Evolutionary conservation across 2,113 vertebrate species (phyloP).

Genomic region (Pterocles gutturalis): DNA sequence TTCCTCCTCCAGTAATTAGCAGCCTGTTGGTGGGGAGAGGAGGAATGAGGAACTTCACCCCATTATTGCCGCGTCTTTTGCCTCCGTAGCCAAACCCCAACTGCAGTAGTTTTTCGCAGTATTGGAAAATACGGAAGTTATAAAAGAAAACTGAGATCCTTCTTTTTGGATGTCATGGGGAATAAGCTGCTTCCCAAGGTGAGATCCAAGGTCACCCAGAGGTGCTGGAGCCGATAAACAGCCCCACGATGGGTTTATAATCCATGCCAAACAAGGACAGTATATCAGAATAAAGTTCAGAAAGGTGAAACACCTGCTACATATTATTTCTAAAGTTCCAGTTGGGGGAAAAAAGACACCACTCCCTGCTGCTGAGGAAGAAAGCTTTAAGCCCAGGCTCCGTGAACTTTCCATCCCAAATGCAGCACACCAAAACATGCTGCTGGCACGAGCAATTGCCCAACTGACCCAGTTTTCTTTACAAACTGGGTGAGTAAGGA

Average conservation of each 20-base stretch:
- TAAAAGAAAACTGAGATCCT: neutral
- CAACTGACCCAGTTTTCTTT: constrained; percentile 44
- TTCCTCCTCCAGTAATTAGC: neutral
- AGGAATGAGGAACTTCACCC: neutral
- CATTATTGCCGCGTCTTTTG: neutral
- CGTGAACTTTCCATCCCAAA: neutral
- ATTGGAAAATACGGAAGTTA: neutral
- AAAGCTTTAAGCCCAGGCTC: neutral
- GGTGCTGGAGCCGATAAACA: neutral
- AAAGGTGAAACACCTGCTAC: neutral
- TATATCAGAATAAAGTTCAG: neutral
- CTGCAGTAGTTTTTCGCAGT: neutral
- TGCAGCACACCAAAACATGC: fast-evolving
- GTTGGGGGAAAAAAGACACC: neutral
- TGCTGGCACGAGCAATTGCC: fast-evolving
- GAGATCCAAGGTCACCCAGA: neutral
- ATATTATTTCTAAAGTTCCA: neutral
- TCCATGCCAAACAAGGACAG: neutral
- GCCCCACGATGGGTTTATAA: fast-evolving
- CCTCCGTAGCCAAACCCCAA: neutral
- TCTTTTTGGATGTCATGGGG: neutral
- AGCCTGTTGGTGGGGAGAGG: neutral
- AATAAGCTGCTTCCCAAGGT: neutral
- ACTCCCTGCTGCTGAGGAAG: neutral
- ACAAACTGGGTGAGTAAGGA: neutral